A percentile compares a stretch with the other conserved stretches of the same genome.
These are phyloP conservation scores for Polyodon spathula DNA, from an alignment of 2,113 vertebrate species.

Conservation along the genomic window DNA sequence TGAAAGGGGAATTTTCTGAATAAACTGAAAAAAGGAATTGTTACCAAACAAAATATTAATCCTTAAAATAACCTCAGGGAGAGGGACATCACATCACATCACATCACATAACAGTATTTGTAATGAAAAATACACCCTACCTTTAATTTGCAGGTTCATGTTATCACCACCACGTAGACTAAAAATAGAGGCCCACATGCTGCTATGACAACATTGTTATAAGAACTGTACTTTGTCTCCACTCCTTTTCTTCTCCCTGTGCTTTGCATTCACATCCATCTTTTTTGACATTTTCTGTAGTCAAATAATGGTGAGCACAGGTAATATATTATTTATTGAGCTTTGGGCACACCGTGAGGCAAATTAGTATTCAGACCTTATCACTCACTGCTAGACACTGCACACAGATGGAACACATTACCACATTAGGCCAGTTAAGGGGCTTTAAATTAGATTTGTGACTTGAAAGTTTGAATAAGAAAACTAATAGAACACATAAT, in stretches of 20 bases:
- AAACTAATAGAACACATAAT: slow-evolving; percentile 64
- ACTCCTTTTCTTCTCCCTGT: slow-evolving; percentile 5
- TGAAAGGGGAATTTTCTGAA: too few species aligned
- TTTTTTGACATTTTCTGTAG: slow-evolving; percentile 32
- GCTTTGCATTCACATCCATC: background rate
- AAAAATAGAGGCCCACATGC: background rate
- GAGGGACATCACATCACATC: too few species aligned
- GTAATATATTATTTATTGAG: slow-evolving; percentile 52
- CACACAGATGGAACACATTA: slow-evolving; percentile 51
- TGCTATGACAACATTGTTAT: slow-evolving; percentile 8
- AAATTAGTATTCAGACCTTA: slow-evolving; percentile 52
- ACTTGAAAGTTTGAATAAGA: slow-evolving; percentile 68
- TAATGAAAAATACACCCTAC: background rate
- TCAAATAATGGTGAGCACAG: slow-evolving; percentile 33
- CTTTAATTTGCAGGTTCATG: slow-evolving; percentile 7
- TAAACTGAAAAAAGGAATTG: too few species aligned
- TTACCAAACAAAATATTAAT: too few species aligned
- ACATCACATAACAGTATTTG: too few species aligned
- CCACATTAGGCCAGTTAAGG: slow-evolving; percentile 57
- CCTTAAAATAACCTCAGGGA: too few species aligned
- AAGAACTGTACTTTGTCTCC: background rate
- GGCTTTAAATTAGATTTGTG: slow-evolving; percentile 70
- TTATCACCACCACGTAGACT: slow-evolving; percentile 15
- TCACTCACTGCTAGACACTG: slow-evolving; percentile 39
- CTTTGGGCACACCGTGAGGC: slow-evolving; percentile 28